Conservation (phyloP, 2,113 vertebrate species). For the Gopherus evgoodei region DNA sequence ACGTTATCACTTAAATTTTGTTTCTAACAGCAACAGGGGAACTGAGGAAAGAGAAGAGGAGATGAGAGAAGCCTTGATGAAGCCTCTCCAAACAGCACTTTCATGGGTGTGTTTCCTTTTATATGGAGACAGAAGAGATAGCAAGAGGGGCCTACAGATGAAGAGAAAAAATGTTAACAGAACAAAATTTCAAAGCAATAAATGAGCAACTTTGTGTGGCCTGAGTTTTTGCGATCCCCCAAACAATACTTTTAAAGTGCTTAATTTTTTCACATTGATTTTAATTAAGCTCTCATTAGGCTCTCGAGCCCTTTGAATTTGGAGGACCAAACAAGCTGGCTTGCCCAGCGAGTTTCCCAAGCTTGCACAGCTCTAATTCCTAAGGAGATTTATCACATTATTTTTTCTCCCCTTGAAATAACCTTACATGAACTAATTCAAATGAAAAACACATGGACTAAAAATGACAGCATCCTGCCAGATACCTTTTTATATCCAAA, state of each 20-base stretch:
- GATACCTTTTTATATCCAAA: slow-evolving; percentile 78
- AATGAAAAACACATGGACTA: slow-evolving; percentile 80
- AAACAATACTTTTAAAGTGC: slow-evolving; percentile 65
- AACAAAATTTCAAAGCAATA: slow-evolving; percentile 61
- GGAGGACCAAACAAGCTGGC: slow-evolving; percentile 61
- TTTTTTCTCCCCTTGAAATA: slow-evolving; percentile 74
- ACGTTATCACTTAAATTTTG: background rate
- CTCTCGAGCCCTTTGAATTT: slow-evolving; percentile 68
- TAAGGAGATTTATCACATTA: slow-evolving; percentile 72
- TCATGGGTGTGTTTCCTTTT: slow-evolving; percentile 32
- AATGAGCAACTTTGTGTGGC: slow-evolving; percentile 64
- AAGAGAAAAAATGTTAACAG: slow-evolving; percentile 35
- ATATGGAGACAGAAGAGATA: slow-evolving; percentile 23
- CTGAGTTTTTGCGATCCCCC: slow-evolving; percentile 39
- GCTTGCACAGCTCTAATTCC: slow-evolving; percentile 60
- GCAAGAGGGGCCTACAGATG: slow-evolving; percentile 3
- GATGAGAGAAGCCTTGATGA: background rate
- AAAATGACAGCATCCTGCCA: slow-evolving; percentile 69
- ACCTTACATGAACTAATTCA: slow-evolving; percentile 81
- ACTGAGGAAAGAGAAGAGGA: slow-evolving; percentile 33
- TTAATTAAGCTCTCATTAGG: slow-evolving; percentile 77
- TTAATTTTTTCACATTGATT: slow-evolving; percentile 71
- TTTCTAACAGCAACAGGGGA: background rate
- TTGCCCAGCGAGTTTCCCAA: slow-evolving; percentile 66
- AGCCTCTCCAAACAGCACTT: background rate